phyloP scores from a whole-genome alignment of 2,113 vertebrate species.

The Hyla sarda region DNA sequence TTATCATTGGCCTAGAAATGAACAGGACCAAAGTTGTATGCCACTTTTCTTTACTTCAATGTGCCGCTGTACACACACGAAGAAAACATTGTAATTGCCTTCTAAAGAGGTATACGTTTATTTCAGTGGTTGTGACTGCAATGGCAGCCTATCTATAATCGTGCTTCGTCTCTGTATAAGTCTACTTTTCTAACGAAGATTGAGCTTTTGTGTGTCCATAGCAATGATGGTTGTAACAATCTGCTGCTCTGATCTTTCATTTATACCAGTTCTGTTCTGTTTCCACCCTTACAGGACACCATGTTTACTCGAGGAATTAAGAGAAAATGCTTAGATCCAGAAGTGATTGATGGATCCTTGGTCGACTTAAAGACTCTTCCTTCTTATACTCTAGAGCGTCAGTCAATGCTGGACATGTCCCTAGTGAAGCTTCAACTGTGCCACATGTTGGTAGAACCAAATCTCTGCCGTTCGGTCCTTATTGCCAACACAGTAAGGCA shows the following conservation, averaged over 20 bases:
- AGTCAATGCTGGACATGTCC: slow-evolving; percentile 96
- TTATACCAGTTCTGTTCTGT: neutral
- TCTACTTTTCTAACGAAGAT: neutral
- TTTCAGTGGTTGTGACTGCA: slow-evolving; percentile 53
- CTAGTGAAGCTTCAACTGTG: slow-evolving; percentile 98
- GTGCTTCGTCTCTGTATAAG: neutral
- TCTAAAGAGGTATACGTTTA: slow-evolving; percentile 56
- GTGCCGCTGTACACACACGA: slow-evolving; percentile 39
- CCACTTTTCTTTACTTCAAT: slow-evolving; percentile 48
- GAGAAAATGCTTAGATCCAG: slow-evolving; percentile 84
- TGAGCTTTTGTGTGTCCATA: too few relatives aligned
- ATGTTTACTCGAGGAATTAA: slow-evolving; percentile 93
- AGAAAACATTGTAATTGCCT: slow-evolving; percentile 49
- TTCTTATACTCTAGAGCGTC: slow-evolving; percentile 90
- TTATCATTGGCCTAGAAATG: slow-evolving; percentile 51
- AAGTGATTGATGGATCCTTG: slow-evolving; percentile 76
- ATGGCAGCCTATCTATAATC: neutral
- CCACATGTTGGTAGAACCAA: slow-evolving; percentile 96
- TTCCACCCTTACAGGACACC: slow-evolving; percentile 73
- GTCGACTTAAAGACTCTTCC: slow-evolving; percentile 72
- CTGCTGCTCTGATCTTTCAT: rapidly evolving
- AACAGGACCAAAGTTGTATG: slow-evolving; percentile 48
- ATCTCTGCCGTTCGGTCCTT: slow-evolving; percentile 95
- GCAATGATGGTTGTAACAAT: too few relatives aligned
- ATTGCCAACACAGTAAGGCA: slow-evolving; percentile 97